phyloP scores from a whole-genome alignment of 37 sponge, comb jelly and placozoan genomes.

The Geodia barretti region DNA sequence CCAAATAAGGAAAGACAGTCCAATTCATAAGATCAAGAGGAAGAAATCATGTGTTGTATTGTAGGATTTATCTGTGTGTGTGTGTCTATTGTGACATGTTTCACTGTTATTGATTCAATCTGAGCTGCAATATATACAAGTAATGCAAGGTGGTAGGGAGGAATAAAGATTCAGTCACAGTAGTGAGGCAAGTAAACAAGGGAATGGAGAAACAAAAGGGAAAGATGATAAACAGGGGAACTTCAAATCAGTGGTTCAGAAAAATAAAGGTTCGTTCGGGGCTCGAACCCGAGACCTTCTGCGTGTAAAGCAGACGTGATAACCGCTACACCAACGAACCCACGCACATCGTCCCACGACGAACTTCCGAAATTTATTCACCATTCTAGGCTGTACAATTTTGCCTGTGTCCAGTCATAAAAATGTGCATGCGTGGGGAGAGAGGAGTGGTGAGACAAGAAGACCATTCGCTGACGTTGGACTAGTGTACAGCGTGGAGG shows the following conservation, averaged over 20 bases:
- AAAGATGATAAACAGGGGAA: not conserved
- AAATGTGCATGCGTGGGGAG: not conserved
- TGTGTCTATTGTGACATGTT: not conserved
- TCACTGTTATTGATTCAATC: not conserved
- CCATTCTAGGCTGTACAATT: not conserved
- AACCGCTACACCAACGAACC: constrained; percentile 97
- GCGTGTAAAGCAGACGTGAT: constrained; percentile 98
- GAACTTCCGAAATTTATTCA: not conserved
- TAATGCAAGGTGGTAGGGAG: not conserved
- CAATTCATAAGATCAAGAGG: constrained; percentile 35
- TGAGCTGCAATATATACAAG: not conserved
- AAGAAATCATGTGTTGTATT: not conserved
- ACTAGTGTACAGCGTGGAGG: too few relatives aligned
- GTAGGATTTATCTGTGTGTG: not conserved
- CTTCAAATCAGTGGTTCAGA: constrained; percentile 19
- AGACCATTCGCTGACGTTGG: not conserved
- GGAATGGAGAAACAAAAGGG: constrained; percentile 2
- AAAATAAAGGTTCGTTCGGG: constrained; percentile 84
- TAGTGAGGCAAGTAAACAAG: not conserved
- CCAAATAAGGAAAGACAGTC: constrained; percentile 56
- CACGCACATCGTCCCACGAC: not conserved
- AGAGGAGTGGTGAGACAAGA: not conserved
- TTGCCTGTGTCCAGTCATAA: not conserved
- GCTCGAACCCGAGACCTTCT: constrained; percentile 97
- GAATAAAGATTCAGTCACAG: not conserved